Evolutionary conservation across 2,888 invertebrate genomes (phyloP), one percentile per base, ranked within the genome.

Genomic region (Tetrapedia diversipes): DNA sequence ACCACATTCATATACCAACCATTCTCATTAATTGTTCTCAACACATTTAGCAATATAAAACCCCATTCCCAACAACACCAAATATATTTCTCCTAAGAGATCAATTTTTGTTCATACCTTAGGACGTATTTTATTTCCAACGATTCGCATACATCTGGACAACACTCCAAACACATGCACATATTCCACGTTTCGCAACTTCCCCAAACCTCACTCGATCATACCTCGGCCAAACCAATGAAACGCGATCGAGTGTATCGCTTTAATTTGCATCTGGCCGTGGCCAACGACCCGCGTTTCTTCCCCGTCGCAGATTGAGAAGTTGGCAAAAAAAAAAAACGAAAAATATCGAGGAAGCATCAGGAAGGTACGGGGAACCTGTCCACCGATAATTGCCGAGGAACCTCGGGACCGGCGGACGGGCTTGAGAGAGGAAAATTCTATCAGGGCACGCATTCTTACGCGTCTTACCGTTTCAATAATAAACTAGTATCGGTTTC

Each of bases 401-500:
- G 47, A 16, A 22, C n/a, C 32, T 27, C 29, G 37, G 39, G 19
- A 37, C n/a, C n/a, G n/a, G n/a, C n/a, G n/a, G 45, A 16, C 29
- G 24, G 14, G 27, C 8, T n/a, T n/a, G n/a, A n/a, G 22, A 27
- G 27, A n/a, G n/a, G 39, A 34, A 47, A 61, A 61, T 34, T 61
- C 60, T 47, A 34, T 45, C 59, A 29, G 14, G 47, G 32, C 60
- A 47, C 60, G 6, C 60, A 66, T 56, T 45, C 56, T 53, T 51
- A 24, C 34, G 39, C 29, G 8, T 69, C 61, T 56, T 53, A 60
- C 65, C 54, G 47, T 57, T 65, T 70, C 65, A 45, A 74, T 77
- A 71, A 77, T 73, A 69, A 73, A 75, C 65, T 53, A 32, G 56
- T 72, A 68, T 79, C 59, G 56, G 61, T 84, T 67, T 49, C 41